These are phyloP conservation scores for Patella pellucida DNA, from an alignment of 2,888 invertebrate genomes.

Conservation along the genomic window DNA sequence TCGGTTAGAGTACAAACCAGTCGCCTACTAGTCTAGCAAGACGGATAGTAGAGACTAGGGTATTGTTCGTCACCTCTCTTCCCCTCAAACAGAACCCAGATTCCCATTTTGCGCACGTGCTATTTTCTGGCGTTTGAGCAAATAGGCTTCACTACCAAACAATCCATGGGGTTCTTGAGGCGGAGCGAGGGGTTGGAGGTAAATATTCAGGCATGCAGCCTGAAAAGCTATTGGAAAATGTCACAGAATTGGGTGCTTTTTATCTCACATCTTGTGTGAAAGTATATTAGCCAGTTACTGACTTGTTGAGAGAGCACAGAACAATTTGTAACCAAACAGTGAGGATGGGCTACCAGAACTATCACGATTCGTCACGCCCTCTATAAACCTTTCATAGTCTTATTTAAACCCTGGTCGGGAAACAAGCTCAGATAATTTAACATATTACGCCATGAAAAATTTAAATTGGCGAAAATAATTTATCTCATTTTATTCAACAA, in stretches of 20 bases:
- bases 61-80: neutral
- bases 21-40: neutral
- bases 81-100: neutral
- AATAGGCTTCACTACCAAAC: neutral
- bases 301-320: conserved; percentile 2
- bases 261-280: conserved; percentile 5
- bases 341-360: neutral
- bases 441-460: neutral
- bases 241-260: conserved; percentile 6
- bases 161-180: neutral
- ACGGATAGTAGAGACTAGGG: neutral
- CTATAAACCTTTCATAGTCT: neutral
- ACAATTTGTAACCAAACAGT: conserved; percentile 10
- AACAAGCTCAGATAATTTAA: neutral
- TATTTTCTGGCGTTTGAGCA: neutral
- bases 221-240: neutral
- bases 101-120: neutral
- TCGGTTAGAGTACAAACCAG: neutral
- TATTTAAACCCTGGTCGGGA: neutral
- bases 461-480: neutral
- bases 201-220: neutral
- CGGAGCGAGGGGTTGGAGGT: neutral
- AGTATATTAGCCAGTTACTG: neutral
- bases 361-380: conserved; percentile 1
- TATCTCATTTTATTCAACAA: no score